Evolutionary conservation across 2,797 vertebrate genomes (phyloP).

Genomic region (Rhodeus uyekii): DNA sequence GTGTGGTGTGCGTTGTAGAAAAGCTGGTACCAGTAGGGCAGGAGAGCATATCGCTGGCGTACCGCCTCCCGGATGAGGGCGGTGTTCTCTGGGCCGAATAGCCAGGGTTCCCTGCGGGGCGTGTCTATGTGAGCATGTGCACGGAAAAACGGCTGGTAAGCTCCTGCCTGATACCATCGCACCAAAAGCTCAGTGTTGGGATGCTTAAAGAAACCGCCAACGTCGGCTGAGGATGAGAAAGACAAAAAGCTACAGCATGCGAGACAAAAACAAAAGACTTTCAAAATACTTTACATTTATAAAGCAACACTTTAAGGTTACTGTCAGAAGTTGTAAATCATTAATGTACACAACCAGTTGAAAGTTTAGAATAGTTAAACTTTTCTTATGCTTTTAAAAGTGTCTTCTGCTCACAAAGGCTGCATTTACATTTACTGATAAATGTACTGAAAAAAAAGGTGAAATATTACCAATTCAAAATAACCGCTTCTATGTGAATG

Average conservation of each 20-base stretch:
- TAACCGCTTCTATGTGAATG: too few species aligned
- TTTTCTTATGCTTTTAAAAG: neutral
- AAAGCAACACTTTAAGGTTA: too few species aligned
- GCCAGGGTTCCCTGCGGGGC: constrained; percentile 89
- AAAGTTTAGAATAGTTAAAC: neutral
- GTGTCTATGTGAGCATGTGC: constrained; percentile 94
- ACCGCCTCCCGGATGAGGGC: constrained; percentile 81
- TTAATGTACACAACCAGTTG: neutral
- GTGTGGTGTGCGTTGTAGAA: constrained; percentile 82
- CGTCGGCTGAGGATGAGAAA: constrained; percentile 77
- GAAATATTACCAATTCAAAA: too few species aligned
- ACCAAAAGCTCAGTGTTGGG: constrained; percentile 86
- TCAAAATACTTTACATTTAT: neutral
- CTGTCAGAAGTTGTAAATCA: too few species aligned
- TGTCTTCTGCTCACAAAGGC: neutral
- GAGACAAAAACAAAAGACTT: neutral
- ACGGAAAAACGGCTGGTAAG: constrained; percentile 92
- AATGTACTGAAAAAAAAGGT: neutral
- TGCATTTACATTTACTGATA: neutral
- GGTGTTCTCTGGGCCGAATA: constrained; percentile 82
- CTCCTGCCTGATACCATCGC: constrained; percentile 93
- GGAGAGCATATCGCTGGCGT: constrained; percentile 85
- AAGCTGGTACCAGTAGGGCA: constrained; percentile 91
- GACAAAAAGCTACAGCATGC: neutral
- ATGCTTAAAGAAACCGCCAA: constrained; percentile 91